These are phyloP conservation scores for Phalanger gymnotis DNA, from an alignment of 2,797 vertebrate species.

Conservation along the genomic window DNA sequence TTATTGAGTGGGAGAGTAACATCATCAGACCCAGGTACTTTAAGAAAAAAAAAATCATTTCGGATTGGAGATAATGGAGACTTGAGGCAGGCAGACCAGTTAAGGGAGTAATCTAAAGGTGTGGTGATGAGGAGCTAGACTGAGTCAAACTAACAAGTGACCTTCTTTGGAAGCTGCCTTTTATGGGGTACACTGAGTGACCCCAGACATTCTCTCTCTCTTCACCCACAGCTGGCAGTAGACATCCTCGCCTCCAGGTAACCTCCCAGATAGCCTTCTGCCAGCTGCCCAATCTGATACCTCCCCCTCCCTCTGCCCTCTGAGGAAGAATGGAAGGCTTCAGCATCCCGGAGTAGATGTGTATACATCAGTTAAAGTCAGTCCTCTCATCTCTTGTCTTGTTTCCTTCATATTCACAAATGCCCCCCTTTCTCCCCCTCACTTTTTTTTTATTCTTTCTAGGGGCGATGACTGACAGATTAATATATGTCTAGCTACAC, in stretches of 20 bases:
- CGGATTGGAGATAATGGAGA: background rate
- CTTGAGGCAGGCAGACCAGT: background rate
- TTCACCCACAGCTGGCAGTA: background rate
- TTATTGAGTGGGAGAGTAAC: background rate
- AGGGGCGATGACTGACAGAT: constrained; percentile 95
- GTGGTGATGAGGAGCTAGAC: background rate
- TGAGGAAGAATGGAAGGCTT: background rate
- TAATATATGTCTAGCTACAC: constrained; percentile 97
- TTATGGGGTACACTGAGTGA: background rate
- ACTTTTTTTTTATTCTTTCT: constrained; percentile 82
- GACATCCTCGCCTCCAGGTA: no score
- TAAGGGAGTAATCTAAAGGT: background rate
- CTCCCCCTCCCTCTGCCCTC: background rate
- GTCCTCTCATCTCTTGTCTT: constrained; percentile 77
- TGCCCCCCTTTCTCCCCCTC: constrained; percentile 77
- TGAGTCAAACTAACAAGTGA: background rate
- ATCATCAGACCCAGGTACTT: background rate
- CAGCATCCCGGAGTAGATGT: constrained; percentile 12
- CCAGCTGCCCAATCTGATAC: background rate
- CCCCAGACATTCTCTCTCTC: background rate
- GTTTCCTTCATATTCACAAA: constrained; percentile 85
- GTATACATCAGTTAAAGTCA: constrained; percentile 63
- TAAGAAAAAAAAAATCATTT: background rate
- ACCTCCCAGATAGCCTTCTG: background rate
- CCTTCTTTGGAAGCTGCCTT: background rate